Conservation (phyloP, 2,888 invertebrate genomes). For the Metacarcinus magister region DNA sequence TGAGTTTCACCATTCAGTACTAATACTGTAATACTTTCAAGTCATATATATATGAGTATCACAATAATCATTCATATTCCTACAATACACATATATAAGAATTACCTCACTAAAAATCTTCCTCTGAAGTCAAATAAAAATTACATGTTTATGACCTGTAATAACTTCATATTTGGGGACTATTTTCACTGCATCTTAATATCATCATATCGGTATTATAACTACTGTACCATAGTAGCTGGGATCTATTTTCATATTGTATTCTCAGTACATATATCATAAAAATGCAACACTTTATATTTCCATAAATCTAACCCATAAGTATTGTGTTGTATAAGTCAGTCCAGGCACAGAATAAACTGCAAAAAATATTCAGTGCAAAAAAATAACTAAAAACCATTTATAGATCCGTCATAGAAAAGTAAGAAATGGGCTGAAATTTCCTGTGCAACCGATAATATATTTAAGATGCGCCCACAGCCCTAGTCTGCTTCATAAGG, state of each 20-base stretch:
- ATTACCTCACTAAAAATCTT: not conserved
- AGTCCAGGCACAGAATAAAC: not conserved
- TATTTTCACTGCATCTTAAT: not conserved
- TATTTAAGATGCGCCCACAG: not conserved
- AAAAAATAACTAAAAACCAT: not conserved
- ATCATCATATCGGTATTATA: not conserved
- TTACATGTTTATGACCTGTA: slow-evolving; percentile 13
- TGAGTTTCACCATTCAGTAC: slow-evolving; percentile 9
- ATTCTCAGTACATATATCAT: not conserved
- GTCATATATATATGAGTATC: slow-evolving; percentile 11
- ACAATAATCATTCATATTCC: slow-evolving; percentile 37
- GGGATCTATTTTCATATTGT: not conserved
- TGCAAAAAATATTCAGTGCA: not conserved
- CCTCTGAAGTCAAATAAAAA: not conserved
- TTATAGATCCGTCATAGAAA: not conserved
- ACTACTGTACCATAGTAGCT: slow-evolving; percentile 30
- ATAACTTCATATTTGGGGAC: not conserved
- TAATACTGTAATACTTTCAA: slow-evolving; percentile 17
- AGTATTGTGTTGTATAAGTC: not conserved
- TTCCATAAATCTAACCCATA: not conserved
- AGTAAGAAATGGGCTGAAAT: not conserved
- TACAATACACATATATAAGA: not conserved
- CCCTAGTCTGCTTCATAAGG: not conserved
- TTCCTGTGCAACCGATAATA: not conserved
- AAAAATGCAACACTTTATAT: not conserved